Conservation (phyloP, 2,888 invertebrate genomes). For the Agonopterix arenella region DNA sequence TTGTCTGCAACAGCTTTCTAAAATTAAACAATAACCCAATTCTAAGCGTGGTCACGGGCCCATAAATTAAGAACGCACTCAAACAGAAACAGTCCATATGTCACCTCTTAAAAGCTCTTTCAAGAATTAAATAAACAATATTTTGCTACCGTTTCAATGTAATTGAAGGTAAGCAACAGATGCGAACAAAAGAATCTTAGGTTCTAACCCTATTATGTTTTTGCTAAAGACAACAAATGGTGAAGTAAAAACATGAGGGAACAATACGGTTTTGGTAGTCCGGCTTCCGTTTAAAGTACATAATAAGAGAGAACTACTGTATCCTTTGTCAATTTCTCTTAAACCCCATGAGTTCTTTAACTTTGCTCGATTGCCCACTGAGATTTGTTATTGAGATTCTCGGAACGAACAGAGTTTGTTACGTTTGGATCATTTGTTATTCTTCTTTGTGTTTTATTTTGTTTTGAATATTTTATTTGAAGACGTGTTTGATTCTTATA, state of each 20-base stretch:
- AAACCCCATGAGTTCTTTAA: constrained; percentile 45
- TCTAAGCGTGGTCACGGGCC: constrained; percentile 47
- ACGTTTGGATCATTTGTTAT: constrained; percentile 6
- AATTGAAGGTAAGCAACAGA: constrained; percentile 54
- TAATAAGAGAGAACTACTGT: constrained; percentile 54
- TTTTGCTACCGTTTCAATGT: constrained; percentile 63
- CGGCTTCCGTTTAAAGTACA: constrained; percentile 45
- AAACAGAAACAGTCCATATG: constrained; percentile 57
- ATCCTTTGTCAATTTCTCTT: constrained; percentile 43
- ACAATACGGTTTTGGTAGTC: constrained; percentile 45
- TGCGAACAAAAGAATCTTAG: constrained; percentile 51
- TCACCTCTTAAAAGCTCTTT: constrained; percentile 62
- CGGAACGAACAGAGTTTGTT: constrained; percentile 21
- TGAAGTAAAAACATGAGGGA: constrained; percentile 45
- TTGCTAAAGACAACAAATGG: constrained; percentile 56
- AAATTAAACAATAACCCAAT: constrained; percentile 60
- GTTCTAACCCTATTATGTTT: constrained; percentile 57
- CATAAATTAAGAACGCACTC: constrained; percentile 58
- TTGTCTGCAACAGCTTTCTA: constrained; percentile 38
- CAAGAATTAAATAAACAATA: constrained; percentile 68
- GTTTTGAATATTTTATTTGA: constrained; percentile 3
- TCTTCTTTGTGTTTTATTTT: constrained; percentile 1
- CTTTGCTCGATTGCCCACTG: constrained; percentile 44
- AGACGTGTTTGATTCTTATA: no score
- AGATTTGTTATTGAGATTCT: constrained; percentile 31